Percentiles rank a stretch among this genome's conserved stretches.
phyloP scores from a whole-genome alignment of 2,113 vertebrate species.

The Xenotilapia flavipinnis region DNA sequence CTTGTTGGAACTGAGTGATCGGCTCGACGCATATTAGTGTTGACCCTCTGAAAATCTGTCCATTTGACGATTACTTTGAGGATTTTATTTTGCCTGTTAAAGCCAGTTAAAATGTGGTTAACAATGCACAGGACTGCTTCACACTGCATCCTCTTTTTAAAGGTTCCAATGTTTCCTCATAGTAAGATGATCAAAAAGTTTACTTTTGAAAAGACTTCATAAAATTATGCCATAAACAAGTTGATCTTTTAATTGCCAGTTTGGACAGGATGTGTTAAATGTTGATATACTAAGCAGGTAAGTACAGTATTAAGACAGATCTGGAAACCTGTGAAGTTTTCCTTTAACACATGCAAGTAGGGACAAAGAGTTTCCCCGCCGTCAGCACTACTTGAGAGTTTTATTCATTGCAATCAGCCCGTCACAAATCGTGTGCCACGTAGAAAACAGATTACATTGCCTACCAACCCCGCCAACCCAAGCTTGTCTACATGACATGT shows the following conservation, averaged over 20 bases:
- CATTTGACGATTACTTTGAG: neutral
- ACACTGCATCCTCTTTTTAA: neutral
- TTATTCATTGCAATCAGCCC: neutral
- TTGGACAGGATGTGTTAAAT: neutral
- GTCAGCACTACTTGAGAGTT: neutral
- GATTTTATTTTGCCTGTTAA: neutral
- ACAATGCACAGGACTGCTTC: neutral
- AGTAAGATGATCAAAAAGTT: neutral
- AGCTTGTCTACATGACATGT: slow-evolving; percentile 41
- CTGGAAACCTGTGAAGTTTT: neutral
- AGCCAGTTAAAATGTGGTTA: neutral
- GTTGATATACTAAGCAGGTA: neutral
- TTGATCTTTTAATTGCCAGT: neutral
- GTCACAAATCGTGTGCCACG: neutral
- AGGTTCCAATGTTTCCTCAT: neutral
- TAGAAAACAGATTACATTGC: neutral
- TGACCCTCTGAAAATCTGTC: neutral
- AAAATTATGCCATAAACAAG: neutral
- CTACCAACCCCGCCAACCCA: neutral
- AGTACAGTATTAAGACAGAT: neutral
- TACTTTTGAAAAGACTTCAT: neutral
- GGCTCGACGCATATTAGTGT: fast-evolving
- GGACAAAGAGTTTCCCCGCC: neutral
- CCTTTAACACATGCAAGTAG: neutral
- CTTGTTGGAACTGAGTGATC: neutral